Percentiles rank a stretch among this genome's conserved stretches.
These are phyloP conservation scores for Rhadina sibilatrix DNA, from an alignment of 2,113 vertebrate genomes.

Conservation along the genomic window DNA sequence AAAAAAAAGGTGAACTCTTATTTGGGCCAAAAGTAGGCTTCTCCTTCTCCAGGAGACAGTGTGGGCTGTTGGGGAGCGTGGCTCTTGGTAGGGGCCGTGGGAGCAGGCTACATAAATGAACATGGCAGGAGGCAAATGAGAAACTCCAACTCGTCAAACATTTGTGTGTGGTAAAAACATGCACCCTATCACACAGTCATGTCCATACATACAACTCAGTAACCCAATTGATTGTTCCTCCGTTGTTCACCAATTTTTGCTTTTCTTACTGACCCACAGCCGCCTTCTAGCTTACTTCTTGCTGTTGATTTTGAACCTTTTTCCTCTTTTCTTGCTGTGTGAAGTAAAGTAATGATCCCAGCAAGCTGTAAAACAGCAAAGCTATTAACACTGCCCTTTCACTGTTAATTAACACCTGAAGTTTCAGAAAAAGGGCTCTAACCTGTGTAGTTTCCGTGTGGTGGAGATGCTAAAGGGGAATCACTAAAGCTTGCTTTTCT, in stretches of 20 bases:
- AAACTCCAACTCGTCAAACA: not conserved
- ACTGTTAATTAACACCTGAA: not conserved
- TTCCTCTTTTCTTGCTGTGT: not conserved
- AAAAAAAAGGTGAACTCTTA: not conserved
- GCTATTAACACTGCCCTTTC: not conserved
- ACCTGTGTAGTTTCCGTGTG: not conserved
- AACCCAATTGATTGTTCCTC: not conserved
- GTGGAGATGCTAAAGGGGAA: not conserved
- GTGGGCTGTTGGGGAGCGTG: not conserved
- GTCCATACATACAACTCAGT: not conserved
- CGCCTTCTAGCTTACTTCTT: not conserved
- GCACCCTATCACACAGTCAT: not conserved
- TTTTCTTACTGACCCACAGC: not conserved
- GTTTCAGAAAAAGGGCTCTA: not conserved
- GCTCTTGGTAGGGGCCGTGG: fast-evolving
- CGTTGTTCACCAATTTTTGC: not conserved
- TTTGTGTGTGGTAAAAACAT: not conserved
- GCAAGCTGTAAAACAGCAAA: not conserved
- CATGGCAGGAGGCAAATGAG: not conserved
- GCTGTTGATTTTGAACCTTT: not conserved
- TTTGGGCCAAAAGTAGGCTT: not conserved
- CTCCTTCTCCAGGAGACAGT: not conserved
- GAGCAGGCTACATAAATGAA: not conserved
- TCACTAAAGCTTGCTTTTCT: not conserved
- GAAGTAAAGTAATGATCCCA: not conserved